Evolutionary conservation across 2,797 vertebrate species (phyloP).

Genomic region (Pantherophis alleghaniensis): DNA sequence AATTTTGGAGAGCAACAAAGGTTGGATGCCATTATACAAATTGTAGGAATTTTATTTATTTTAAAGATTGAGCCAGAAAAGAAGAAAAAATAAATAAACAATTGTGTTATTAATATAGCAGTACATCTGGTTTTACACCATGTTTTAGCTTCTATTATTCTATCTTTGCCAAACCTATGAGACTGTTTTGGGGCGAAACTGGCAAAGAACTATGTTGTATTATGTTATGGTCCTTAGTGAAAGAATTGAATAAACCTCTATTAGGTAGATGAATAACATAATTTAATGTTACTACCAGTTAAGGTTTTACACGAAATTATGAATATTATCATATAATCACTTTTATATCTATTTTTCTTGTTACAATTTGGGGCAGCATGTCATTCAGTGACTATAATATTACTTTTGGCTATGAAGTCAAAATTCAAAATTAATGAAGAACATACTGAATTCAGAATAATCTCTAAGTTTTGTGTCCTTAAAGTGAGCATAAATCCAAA

Average conservation of each 20-base stretch:
- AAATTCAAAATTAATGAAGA: background rate
- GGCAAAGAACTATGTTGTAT: background rate
- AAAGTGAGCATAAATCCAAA: background rate
- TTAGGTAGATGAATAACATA: background rate
- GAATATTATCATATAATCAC: background rate
- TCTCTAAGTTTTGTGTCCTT: too few species aligned
- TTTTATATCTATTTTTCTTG: background rate
- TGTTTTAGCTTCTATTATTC: background rate
- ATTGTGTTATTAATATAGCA: background rate
- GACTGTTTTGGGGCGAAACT: background rate
- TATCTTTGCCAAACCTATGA: background rate
- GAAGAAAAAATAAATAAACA: background rate
- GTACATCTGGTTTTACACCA: background rate
- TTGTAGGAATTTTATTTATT: background rate
- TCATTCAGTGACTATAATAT: background rate
- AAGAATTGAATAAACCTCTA: background rate
- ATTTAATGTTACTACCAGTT: background rate
- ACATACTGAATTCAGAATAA: background rate
- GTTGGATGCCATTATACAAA: background rate
- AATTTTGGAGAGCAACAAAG: background rate
- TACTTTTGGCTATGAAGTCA: background rate
- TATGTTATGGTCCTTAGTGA: background rate
- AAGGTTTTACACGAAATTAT: background rate
- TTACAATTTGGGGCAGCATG: background rate
- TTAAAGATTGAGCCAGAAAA: background rate